Percentiles rank a stretch among this genome's conserved stretches.
These are phyloP conservation scores for Elachura formosa DNA, from an alignment of 2,113 vertebrate species.

Conservation along the genomic window DNA sequence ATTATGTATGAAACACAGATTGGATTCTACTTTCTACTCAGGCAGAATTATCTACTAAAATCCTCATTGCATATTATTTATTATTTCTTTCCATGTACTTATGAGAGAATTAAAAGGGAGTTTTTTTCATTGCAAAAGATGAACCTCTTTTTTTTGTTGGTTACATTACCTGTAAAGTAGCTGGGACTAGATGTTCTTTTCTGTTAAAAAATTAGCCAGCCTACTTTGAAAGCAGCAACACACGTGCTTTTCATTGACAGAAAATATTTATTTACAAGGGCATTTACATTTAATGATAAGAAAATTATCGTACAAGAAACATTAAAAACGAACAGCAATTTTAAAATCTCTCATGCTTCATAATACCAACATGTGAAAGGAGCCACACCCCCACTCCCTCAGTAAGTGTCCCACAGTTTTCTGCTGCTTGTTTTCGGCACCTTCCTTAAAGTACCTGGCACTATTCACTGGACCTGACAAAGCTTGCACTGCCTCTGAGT, in stretches of 20 bases:
- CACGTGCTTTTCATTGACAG: conserved; percentile 44
- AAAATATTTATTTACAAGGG: conserved; percentile 42
- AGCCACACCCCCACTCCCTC: neutral
- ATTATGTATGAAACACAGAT: neutral
- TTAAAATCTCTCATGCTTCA: neutral
- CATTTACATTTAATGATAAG: conserved; percentile 30
- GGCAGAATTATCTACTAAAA: neutral
- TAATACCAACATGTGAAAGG: neutral
- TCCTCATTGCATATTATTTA: neutral
- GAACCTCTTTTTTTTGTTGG: neutral
- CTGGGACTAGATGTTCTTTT: neutral
- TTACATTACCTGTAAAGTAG: neutral
- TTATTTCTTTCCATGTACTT: neutral
- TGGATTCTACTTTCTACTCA: neutral
- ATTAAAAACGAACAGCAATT: neutral
- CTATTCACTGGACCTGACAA: neutral
- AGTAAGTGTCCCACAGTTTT: neutral
- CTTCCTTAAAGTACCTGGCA: neutral
- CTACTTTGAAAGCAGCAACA: conserved; percentile 57
- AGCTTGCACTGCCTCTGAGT: neutral
- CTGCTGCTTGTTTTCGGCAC: neutral
- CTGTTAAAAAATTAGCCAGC: neutral
- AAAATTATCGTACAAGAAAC: neutral
- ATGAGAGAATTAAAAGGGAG: neutral
- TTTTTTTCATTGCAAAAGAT: neutral